Evolutionary conservation across 2,113 vertebrate species (phyloP).

Genomic region (Herpetotheres cachinnans): DNA sequence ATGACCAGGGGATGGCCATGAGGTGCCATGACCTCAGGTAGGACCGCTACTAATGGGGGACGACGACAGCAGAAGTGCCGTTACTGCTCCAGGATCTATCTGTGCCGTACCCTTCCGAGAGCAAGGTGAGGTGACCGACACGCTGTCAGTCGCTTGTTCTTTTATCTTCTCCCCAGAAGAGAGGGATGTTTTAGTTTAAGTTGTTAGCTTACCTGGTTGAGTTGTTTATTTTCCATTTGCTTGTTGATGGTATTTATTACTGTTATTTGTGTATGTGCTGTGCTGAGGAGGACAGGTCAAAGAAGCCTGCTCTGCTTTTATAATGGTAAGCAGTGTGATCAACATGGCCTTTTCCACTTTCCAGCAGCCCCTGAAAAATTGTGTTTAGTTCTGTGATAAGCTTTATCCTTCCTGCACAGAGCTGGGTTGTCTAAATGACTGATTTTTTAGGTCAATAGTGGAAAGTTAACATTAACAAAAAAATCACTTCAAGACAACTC

Average conservation of each 20-base stretch:
- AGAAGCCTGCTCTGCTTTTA: background rate
- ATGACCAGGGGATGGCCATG: background rate
- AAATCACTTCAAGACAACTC: background rate
- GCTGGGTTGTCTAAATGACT: constrained; percentile 6
- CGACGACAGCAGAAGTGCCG: background rate
- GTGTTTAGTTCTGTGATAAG: constrained; percentile 27
- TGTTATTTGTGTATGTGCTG: background rate
- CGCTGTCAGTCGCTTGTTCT: background rate
- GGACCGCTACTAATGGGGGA: background rate
- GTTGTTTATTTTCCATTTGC: background rate
- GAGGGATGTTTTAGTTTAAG: background rate
- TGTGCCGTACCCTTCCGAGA: background rate
- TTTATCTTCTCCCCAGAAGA: background rate
- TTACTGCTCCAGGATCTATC: background rate
- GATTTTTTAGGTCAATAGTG: constrained; percentile 20
- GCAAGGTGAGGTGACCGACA: background rate
- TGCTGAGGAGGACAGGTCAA: background rate
- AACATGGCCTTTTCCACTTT: background rate
- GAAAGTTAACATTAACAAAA: background rate
- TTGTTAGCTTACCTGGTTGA: background rate
- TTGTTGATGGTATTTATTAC: background rate
- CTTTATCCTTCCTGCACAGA: constrained; percentile 35
- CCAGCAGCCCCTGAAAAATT: background rate
- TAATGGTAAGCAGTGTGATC: background rate
- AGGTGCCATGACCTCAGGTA: background rate